Conservation (phyloP, 2,113 vertebrate species). For the Elachura formosa region DNA sequence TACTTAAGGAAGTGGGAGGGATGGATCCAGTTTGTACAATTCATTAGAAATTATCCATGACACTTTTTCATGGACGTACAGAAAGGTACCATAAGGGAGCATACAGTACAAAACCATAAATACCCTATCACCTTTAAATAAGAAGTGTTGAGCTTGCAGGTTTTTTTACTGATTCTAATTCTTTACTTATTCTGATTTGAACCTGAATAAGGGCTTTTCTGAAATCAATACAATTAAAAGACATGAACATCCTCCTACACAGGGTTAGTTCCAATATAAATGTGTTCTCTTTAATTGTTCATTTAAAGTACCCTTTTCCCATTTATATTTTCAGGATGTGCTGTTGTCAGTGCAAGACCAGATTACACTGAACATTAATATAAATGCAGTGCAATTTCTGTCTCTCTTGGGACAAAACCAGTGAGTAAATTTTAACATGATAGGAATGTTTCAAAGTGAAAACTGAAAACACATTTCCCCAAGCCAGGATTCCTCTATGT, state of each 20-base stretch:
- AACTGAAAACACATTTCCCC: conserved; percentile 38
- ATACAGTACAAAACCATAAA: not conserved
- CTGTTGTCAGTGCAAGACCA: conserved; percentile 28
- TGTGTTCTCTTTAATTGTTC: not conserved
- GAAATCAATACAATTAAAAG: not conserved
- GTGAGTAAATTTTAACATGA: conserved; percentile 9
- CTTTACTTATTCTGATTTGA: not conserved
- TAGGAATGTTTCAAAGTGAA: conserved; percentile 64
- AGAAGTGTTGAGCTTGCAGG: not conserved
- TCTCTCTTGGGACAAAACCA: conserved; percentile 43
- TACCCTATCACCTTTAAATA: not conserved
- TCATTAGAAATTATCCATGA: not conserved
- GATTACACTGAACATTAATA: not conserved
- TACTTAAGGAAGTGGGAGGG: not conserved
- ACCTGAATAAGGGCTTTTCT: not conserved
- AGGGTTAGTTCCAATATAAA: not conserved
- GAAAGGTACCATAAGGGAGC: not conserved
- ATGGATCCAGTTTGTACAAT: not conserved
- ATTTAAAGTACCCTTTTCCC: not conserved
- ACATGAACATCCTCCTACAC: not conserved
- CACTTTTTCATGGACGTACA: not conserved
- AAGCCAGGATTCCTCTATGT: not conserved
- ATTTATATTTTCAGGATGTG: conserved; percentile 7
- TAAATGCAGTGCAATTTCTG: conserved; percentile 18
- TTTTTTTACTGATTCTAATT: not conserved